A percentile compares a stretch with the other conserved stretches of the same genome.
Evolutionary conservation across 1,140 invertebrate species (phyloP).

Genomic region (Whitmania pigra): DNA sequence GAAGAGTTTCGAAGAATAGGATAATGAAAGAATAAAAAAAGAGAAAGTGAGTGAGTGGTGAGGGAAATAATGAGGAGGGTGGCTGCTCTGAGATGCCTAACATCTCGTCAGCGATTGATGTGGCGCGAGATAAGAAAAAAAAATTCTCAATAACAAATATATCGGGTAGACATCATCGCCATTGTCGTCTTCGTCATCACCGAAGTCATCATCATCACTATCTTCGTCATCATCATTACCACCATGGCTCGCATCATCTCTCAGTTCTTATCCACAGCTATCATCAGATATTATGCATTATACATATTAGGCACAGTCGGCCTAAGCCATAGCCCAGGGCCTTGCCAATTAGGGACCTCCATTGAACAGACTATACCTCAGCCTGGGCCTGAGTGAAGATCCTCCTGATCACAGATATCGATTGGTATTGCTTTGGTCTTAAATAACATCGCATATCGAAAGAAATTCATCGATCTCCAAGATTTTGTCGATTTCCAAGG

Average conservation of each 20-base stretch:
- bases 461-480: not conserved
- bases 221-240: not conserved
- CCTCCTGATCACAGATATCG: too few relatives aligned
- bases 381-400: too few relatives aligned
- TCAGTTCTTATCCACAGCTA: too few relatives aligned
- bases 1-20: not conserved
- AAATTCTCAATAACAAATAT: conserved; percentile 8
- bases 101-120: too few relatives aligned
- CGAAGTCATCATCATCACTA: not conserved
- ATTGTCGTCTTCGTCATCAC: too few relatives aligned
- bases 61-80: not conserved
- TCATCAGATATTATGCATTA: not conserved
- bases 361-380: too few relatives aligned
- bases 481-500: not conserved
- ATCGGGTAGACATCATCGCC: not conserved
- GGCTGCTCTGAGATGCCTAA: too few relatives aligned
- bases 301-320: too few relatives aligned
- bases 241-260: not conserved
- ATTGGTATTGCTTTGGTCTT: too few relatives aligned
- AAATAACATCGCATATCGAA: too few relatives aligned
- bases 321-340: too few relatives aligned
- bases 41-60: not conserved
- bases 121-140: not conserved
- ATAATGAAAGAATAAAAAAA: not conserved
- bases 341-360: too few relatives aligned